Percentiles rank a stretch among this genome's conserved stretches.
Evolutionary conservation across 2,113 vertebrate species (phyloP).

Genomic region (Montifringilla adamsi): DNA sequence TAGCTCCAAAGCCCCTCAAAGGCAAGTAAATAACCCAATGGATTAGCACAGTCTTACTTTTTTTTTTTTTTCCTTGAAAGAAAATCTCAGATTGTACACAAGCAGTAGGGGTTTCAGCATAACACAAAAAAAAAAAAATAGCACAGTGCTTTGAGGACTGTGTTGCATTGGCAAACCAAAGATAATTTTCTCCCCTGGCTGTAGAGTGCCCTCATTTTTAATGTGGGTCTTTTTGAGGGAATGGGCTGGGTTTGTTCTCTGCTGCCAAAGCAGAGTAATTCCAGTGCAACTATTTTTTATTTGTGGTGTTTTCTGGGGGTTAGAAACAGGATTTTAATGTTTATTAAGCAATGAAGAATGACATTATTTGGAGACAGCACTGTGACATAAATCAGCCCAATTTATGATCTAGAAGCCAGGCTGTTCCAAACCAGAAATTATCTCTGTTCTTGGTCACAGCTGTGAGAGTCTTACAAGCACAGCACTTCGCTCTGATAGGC

Average conservation of each 20-base stretch:
- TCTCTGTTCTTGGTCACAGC: background rate
- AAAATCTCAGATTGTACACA: background rate
- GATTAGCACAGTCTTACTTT: background rate
- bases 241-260: background rate
- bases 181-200: background rate
- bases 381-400: background rate
- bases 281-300: background rate
- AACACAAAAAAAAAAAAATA: background rate
- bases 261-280: background rate
- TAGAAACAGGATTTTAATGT: background rate
- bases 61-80: background rate
- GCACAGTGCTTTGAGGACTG: background rate
- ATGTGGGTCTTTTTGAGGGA: rapidly evolving
- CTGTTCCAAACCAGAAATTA: background rate
- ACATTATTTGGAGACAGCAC: background rate
- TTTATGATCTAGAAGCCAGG: background rate
- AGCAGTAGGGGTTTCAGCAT: background rate
- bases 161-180: background rate
- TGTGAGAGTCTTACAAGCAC: background rate
- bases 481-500: background rate
- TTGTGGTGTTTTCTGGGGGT: background rate
- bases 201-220: background rate
- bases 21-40: background rate
- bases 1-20: background rate
- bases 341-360: background rate